Conservation (phyloP, 2,797 vertebrate genomes). For the Garrulus glandarius region DNA sequence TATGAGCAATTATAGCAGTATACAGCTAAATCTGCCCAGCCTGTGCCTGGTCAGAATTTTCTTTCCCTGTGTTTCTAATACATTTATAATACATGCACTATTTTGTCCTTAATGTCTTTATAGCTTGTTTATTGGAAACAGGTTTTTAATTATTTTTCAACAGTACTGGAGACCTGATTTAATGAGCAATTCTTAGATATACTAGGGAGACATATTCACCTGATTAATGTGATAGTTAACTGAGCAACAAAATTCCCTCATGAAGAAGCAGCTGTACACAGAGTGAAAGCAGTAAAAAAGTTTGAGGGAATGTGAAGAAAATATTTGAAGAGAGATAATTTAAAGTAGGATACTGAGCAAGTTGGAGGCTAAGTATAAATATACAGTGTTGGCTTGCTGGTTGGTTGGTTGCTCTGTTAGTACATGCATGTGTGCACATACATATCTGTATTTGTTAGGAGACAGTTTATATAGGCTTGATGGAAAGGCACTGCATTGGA, state of each 20-base stretch:
- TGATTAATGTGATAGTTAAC: conserved; percentile 61
- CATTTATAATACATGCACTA: neutral
- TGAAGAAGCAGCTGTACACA: conserved; percentile 15
- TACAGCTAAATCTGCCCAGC: neutral
- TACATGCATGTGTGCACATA: neutral
- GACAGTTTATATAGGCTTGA: neutral
- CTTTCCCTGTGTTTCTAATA: neutral
- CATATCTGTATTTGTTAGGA: neutral
- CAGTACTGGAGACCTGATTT: conserved; percentile 29
- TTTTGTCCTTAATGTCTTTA: conserved; percentile 47
- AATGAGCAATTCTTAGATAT: conserved; percentile 54
- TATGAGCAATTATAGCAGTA: neutral
- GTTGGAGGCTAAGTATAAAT: neutral
- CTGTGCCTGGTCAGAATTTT: conserved; percentile 20
- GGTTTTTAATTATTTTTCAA: conserved; percentile 56
- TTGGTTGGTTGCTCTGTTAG: neutral
- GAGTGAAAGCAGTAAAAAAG: neutral
- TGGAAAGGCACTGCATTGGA: neutral
- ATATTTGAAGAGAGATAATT: neutral
- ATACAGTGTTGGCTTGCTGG: neutral
- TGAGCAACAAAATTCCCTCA: conserved; percentile 15
- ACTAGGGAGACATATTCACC: conserved; percentile 28
- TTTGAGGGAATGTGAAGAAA: neutral
- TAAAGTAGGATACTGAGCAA: neutral
- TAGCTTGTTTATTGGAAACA: conserved; percentile 50